phyloP scores from a whole-genome alignment of 2,113 vertebrate species.

The Erythrocebus patas region DNA sequence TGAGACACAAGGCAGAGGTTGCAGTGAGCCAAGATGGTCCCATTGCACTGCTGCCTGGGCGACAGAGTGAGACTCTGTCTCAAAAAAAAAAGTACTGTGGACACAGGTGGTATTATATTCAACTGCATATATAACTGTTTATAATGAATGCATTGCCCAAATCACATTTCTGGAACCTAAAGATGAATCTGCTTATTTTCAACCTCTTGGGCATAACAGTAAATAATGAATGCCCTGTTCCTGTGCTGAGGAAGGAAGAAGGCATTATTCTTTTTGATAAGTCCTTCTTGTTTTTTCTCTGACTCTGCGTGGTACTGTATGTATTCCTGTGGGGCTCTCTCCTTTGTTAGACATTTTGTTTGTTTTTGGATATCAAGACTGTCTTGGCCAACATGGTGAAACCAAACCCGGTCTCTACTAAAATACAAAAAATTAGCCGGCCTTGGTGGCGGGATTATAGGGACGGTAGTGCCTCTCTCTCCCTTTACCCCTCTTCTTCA shows the following conservation, averaged over 20 bases:
- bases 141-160: background rate
- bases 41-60: background rate
- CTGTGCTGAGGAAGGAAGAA: background rate
- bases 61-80: background rate
- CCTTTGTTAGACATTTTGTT: background rate
- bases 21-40: no score
- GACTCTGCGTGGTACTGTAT: no score
- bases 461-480: no score
- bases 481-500: background rate
- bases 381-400: no score
- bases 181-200: background rate
- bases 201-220: background rate
- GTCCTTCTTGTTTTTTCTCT: background rate
- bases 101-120: background rate
- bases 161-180: background rate
- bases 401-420: no score
- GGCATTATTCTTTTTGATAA: background rate
- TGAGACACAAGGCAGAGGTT: no score
- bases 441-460: no score
- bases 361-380: background rate
- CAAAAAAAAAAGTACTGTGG: background rate
- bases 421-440: no score
- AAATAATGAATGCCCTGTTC: background rate
- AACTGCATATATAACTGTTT: background rate
- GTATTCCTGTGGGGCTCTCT: background rate